Conservation (phyloP, 23 tunicate species). For the Trididemnum nubilum region DNA sequence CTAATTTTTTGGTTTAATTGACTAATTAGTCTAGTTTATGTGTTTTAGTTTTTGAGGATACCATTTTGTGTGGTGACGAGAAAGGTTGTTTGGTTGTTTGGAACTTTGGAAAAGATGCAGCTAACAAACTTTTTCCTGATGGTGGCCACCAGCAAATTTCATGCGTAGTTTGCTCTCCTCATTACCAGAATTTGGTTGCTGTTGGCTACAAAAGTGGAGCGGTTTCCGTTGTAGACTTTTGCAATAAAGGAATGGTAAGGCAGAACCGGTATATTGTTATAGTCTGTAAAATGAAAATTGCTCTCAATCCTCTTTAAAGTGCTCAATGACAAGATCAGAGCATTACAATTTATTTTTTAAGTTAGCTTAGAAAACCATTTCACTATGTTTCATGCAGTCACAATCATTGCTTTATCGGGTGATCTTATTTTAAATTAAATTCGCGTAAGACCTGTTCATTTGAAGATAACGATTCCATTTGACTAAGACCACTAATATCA, state of each 20-base stretch:
- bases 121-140: conserved; percentile 59
- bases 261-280: background rate
- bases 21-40: no score
- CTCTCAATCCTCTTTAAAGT: background rate
- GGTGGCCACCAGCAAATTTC: conserved; percentile 48
- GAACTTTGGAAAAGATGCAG: conserved; percentile 39
- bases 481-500: no score
- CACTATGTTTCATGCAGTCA: no score
- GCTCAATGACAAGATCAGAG: background rate
- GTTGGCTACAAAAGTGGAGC: conserved; percentile 89
- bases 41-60: conserved; percentile 44
- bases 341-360: no score
- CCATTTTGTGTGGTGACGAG: conserved; percentile 84
- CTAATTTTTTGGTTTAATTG: no score
- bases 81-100: conserved; percentile 78
- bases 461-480: no score
- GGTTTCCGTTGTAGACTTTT: conserved; percentile 66
- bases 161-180: conserved; percentile 68
- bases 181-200: conserved; percentile 56
- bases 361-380: no score
- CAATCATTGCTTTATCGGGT: no score
- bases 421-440: no score
- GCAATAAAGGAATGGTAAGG: conserved; percentile 60
- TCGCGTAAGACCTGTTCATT: no score
- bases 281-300: no score